These are phyloP conservation scores for Sinocyclocheilus anophthalmus DNA, from an alignment of 2,113 vertebrate species.

Conservation along the genomic window DNA sequence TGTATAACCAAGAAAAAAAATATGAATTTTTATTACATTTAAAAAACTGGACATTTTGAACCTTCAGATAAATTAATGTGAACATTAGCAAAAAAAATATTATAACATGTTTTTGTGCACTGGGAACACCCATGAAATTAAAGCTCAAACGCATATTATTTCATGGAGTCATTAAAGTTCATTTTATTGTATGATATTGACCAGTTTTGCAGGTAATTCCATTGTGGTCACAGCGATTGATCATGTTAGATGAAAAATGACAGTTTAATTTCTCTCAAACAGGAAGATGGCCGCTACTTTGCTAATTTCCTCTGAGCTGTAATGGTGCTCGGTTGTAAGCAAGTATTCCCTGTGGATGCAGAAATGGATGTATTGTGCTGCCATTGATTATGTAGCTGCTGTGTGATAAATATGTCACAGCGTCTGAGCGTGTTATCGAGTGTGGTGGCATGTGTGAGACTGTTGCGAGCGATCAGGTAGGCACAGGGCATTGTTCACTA, in stretches of 20 bases:
- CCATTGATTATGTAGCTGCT: slow-evolving; percentile 51
- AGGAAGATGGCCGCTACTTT: slow-evolving; percentile 27
- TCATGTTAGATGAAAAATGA: slow-evolving; percentile 39
- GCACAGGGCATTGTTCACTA: slow-evolving; percentile 44
- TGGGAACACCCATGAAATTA: too few species aligned
- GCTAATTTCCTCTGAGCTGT: slow-evolving; percentile 24
- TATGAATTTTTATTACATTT: too few species aligned
- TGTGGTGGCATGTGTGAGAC: slow-evolving; percentile 39
- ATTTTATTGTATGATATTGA: slow-evolving; percentile 37
- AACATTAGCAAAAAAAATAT: too few species aligned
- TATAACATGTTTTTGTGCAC: too few species aligned
- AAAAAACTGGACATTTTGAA: too few species aligned
- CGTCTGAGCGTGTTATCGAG: slow-evolving; percentile 56
- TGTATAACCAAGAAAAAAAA: too few species aligned
- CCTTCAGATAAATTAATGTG: too few species aligned
- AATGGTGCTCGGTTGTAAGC: slow-evolving; percentile 30
- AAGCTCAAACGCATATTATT: too few species aligned
- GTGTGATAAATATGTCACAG: slow-evolving; percentile 63
- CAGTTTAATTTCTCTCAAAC: slow-evolving; percentile 30
- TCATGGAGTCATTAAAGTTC: background rate
- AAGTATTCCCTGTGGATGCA: slow-evolving; percentile 48
- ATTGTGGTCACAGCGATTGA: slow-evolving; percentile 42
- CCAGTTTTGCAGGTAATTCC: slow-evolving; percentile 34
- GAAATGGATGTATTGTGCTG: slow-evolving; percentile 54
- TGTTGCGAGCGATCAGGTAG: slow-evolving; percentile 57